phyloP scores from a whole-genome alignment of 2,113 vertebrate species.

The Dasyornis broadbenti region DNA sequence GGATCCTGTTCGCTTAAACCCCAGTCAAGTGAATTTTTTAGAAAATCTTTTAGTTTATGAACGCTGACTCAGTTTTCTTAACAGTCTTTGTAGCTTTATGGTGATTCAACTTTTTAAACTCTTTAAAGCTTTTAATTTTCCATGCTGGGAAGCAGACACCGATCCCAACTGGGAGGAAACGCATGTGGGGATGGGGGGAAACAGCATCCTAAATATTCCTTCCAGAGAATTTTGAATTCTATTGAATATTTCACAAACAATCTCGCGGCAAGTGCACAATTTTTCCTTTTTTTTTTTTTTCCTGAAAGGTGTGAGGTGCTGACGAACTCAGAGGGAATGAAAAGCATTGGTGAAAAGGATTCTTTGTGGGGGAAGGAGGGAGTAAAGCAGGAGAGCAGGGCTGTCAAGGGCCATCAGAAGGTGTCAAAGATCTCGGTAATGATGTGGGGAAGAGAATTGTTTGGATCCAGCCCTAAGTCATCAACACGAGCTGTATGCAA shows the following conservation, averaged over 20 bases:
- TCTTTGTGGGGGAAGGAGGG: not conserved
- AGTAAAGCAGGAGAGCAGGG: not conserved
- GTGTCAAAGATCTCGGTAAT: not conserved
- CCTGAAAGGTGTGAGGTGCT: not conserved
- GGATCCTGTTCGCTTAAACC: not conserved
- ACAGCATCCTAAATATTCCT: not conserved
- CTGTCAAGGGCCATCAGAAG: not conserved
- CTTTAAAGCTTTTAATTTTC: not conserved
- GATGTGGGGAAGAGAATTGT: not conserved
- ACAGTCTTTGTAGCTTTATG: not conserved
- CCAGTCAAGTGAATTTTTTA: not conserved
- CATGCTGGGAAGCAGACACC: not conserved
- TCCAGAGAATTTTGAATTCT: not conserved
- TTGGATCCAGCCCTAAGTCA: not conserved
- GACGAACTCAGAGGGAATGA: no score
- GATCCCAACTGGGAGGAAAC: not conserved
- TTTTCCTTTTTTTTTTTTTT: not conserved
- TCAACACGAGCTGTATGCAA: accelerated
- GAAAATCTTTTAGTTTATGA: not conserved
- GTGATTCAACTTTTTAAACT: not conserved
- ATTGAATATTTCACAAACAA: not conserved
- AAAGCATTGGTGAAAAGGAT: not conserved
- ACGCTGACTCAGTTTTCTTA: not conserved
- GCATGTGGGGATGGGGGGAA: no score
- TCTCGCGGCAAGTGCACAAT: accelerated